Percentiles rank a stretch among this genome's conserved stretches.
phyloP scores from a whole-genome alignment of 2,113 vertebrate genomes.

The Psilopogon haemacephalus region DNA sequence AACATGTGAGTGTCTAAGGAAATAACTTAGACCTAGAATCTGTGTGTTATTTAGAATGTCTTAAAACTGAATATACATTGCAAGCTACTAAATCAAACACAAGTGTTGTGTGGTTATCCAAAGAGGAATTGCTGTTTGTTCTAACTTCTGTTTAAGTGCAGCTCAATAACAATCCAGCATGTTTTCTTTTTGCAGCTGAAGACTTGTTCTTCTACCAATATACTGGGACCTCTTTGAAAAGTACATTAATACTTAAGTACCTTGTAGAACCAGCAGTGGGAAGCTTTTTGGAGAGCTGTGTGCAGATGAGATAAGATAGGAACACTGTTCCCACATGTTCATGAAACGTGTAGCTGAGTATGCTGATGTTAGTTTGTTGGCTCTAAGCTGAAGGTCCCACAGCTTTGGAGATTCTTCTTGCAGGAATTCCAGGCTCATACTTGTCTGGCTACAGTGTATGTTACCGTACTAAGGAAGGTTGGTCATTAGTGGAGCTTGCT shows the following conservation, averaged over 20 bases:
- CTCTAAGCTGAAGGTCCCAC: background rate
- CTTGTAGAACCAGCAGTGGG: background rate
- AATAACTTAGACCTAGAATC: background rate
- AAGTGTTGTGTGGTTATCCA: background rate
- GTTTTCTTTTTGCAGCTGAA: background rate
- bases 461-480: background rate
- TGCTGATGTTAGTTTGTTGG: background rate
- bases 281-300: background rate
- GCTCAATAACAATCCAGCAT: background rate
- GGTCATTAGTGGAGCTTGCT: background rate
- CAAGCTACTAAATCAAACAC: background rate
- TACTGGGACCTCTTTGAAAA: background rate
- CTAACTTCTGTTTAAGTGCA: background rate
- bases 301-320: background rate
- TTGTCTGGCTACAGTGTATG: background rate
- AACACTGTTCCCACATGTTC: background rate
- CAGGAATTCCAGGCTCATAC: background rate
- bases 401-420: background rate
- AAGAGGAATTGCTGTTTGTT: background rate
- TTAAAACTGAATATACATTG: background rate
- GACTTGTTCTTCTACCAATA: background rate
- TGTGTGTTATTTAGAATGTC: background rate
- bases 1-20: constrained; percentile 84
- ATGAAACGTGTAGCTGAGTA: background rate
- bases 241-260: background rate